Evolutionary conservation across 2,797 vertebrate species (phyloP).

Genomic region (Geotrypetes seraphini): DNA sequence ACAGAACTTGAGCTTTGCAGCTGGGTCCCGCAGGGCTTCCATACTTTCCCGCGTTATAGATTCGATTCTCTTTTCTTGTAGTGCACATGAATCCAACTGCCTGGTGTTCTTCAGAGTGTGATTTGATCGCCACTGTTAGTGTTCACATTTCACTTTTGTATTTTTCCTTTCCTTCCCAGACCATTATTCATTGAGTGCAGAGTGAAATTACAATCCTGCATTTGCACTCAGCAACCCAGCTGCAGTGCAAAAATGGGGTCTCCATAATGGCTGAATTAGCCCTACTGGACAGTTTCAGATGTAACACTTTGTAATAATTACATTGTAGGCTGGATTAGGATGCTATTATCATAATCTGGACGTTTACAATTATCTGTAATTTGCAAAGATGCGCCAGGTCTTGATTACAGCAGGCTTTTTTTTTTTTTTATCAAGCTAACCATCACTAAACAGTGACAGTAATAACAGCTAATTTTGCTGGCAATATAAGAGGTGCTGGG

Average conservation of each 20-base stretch:
- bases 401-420: slow-evolving; percentile 91
- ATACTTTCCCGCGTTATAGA: slow-evolving; percentile 7
- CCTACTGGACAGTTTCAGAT: slow-evolving; percentile 98
- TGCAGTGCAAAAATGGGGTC: slow-evolving; percentile 80
- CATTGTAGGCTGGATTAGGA: slow-evolving; percentile 97
- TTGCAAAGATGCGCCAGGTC: slow-evolving; percentile 99
- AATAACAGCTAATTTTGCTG: slow-evolving; percentile 99
- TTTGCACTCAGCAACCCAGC: slow-evolving; percentile 93
- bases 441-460: slow-evolving; percentile 99
- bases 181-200: slow-evolving; percentile 89
- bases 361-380: slow-evolving; percentile 99
- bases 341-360: slow-evolving; percentile 99
- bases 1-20: too few relatives aligned
- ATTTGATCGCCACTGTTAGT: slow-evolving; percentile 63
- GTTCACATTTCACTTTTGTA: slow-evolving; percentile 62
- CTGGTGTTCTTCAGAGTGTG: slow-evolving; percentile 57
- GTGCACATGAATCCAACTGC: slow-evolving; percentile 40
- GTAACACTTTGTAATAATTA: slow-evolving; percentile 99
- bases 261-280: slow-evolving; percentile 97
- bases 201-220: slow-evolving; percentile 91
- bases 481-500: slow-evolving; percentile 98
- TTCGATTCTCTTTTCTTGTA: slow-evolving; percentile 45
- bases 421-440: slow-evolving; percentile 82
- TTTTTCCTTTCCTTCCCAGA: slow-evolving; percentile 52
- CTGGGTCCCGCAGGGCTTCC: neutral